These are phyloP conservation scores for Coptodon rendalli DNA, from an alignment of 2,113 vertebrate genomes.

Conservation along the genomic window DNA sequence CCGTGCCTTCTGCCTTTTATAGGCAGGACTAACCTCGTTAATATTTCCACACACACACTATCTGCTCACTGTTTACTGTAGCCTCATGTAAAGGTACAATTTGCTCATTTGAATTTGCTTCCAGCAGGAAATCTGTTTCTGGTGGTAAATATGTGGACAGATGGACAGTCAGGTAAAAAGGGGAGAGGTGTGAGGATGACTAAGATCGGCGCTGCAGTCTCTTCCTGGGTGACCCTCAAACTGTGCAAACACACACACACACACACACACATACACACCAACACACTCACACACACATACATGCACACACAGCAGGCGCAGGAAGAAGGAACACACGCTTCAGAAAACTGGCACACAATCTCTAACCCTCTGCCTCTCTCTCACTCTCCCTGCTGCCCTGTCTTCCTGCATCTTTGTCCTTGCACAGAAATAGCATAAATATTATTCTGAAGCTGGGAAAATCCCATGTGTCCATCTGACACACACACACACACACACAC, in stretches of 20 bases:
- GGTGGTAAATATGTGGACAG: slow-evolving; percentile 49
- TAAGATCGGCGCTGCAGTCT: slow-evolving; percentile 46
- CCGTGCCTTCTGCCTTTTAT: not conserved
- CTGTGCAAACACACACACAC: not conserved
- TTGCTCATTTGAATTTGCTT: slow-evolving; percentile 31
- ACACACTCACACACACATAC: not conserved
- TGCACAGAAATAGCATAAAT: slow-evolving; percentile 55
- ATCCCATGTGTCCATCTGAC: slow-evolving; percentile 43
- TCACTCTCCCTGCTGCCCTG: slow-evolving; percentile 4
- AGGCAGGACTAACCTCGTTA: not conserved
- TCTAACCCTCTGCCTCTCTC: slow-evolving; percentile 29
- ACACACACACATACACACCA: not conserved
- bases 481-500: not conserved
- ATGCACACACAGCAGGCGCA: slow-evolving; percentile 24
- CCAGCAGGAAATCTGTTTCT: slow-evolving; percentile 21
- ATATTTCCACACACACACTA: not conserved
- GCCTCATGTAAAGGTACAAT: not conserved
- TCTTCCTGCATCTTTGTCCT: slow-evolving; percentile 58
- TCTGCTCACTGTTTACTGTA: not conserved
- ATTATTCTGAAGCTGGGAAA: slow-evolving; percentile 25
- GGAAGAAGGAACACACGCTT: slow-evolving; percentile 48
- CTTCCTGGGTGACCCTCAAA: slow-evolving; percentile 56
- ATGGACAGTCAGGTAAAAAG: slow-evolving; percentile 57
- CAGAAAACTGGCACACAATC: slow-evolving; percentile 56
- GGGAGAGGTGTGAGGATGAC: slow-evolving; percentile 60